Evolutionary conservation across 2,797 vertebrate genomes (phyloP), one percentile per base, ranked within the genome.

Genomic region (Knipowitschia caucasica): DNA sequence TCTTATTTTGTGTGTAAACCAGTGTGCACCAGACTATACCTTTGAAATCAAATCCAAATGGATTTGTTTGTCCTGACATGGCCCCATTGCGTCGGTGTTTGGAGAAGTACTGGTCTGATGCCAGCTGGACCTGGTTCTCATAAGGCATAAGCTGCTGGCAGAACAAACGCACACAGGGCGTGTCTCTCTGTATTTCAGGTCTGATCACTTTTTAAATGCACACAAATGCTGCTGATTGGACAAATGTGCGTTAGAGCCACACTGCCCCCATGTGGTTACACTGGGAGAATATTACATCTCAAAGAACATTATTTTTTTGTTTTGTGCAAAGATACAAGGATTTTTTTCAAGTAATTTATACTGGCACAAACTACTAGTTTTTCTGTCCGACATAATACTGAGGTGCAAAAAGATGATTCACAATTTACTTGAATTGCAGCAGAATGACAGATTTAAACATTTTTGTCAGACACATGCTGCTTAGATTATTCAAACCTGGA

Each of bases 171-270:
- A 20, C 26, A 9, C 39, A 17, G 60, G 84, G 82, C 58, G 84
- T 80, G 75, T 63, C 75, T 14, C 8, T 36, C 50, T 56, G 79
- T 76, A 73, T 71, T 69, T 68, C 79, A 49, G 56, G 82, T 76
- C 52, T 4, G 69, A 21, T 64, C 2, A 62, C 49, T 74, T 73
- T 63, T 59, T 36, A 24, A 5, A 46, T 12, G 53, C 42, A 6
- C 29, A n/a, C 12, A 20, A 34, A 24, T 20, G 25, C n/a, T 42
- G 53, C 40, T 45, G 56, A 42, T 1, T 20, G 31, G 29, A 47
- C 59, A 56, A 12, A 29, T 7, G 23, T 11, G 52, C 0, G 6
- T 3, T 46, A 7, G 30, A 4, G 5, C 26, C 24, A 64, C 40
- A 64, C 52, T 50, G 68, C 73, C 75, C 12, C 55, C 63, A 9